These are phyloP conservation scores for Scaptomyza caliginosa DNA, from an alignment of 2,888 invertebrate species.

Conservation along the genomic window DNA sequence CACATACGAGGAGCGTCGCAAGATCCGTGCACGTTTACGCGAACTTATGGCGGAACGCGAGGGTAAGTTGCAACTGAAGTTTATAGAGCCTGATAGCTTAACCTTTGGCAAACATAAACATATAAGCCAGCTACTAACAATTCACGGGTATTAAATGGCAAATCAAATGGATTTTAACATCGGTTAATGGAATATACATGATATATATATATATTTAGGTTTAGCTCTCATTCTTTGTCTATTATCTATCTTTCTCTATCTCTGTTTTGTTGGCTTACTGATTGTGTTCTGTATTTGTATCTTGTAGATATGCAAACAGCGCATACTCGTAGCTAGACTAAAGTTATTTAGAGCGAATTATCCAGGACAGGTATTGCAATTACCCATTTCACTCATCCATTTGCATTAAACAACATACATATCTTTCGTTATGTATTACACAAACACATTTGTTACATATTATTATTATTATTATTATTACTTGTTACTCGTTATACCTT, in stretches of 20 bases:
- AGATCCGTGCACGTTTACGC: conserved; percentile 91
- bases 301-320: conserved; percentile 74
- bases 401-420: neutral
- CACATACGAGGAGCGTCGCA: conserved; percentile 94
- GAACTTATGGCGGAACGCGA: conserved; percentile 94
- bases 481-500: neutral
- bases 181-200: neutral
- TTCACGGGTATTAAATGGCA: conserved; percentile 14
- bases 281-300: conserved; percentile 71
- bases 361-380: conserved; percentile 56
- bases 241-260: neutral
- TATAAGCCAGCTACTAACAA: conserved; percentile 26
- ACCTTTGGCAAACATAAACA: conserved; percentile 24
- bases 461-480: too few species aligned
- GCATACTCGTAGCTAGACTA: conserved; percentile 58
- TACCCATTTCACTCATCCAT: conserved; percentile 8
- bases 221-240: conserved; percentile 7
- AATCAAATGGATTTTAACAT: conserved; percentile 3
- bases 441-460: neutral
- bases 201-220: conserved; percentile 10
- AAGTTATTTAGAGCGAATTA: conserved; percentile 17
- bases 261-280: conserved; percentile 22
- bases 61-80: conserved; percentile 86
- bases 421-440: neutral
- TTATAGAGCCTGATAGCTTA: neutral